Evolutionary conservation across 2,888 invertebrate genomes (phyloP).

Genomic region (Sarcophaga caerulescens): DNA sequence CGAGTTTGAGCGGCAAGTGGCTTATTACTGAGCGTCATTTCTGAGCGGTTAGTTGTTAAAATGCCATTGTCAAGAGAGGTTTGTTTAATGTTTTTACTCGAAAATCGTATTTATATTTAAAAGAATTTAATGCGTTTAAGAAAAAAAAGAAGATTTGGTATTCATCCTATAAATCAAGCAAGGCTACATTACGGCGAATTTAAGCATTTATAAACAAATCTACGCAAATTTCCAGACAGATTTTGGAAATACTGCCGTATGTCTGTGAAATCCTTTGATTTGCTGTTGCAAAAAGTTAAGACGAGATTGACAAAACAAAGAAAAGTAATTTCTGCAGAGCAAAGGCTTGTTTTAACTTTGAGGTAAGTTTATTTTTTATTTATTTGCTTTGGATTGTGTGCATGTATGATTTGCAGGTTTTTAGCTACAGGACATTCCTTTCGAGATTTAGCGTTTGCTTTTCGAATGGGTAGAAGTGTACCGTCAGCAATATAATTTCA

Average conservation of each 20-base stretch:
- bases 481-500: slow-evolving; percentile 18
- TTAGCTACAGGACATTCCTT: slow-evolving; percentile 5
- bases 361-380: no score
- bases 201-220: slow-evolving; percentile 38
- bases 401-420: background rate
- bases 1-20: slow-evolving; percentile 35
- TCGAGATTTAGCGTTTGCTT: background rate
- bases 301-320: slow-evolving; percentile 42
- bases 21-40: no score
- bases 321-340: slow-evolving; percentile 46
- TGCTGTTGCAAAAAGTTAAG: no score
- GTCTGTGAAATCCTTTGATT: no score
- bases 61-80: slow-evolving; percentile 43
- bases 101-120: slow-evolving; percentile 46
- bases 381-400: slow-evolving; percentile 8
- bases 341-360: slow-evolving; percentile 40
- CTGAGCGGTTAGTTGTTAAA: slow-evolving; percentile 24
- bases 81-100: slow-evolving; percentile 37
- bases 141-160: slow-evolving; percentile 36
- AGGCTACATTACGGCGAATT: slow-evolving; percentile 43
- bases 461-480: no score
- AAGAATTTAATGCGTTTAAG: slow-evolving; percentile 48
- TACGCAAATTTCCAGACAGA: no score
- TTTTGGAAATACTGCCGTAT: no score
- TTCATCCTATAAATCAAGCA: slow-evolving; percentile 45